Evolutionary conservation across 1,140 invertebrate species (phyloP).

Genomic region (Saxidomus purpurata): DNA sequence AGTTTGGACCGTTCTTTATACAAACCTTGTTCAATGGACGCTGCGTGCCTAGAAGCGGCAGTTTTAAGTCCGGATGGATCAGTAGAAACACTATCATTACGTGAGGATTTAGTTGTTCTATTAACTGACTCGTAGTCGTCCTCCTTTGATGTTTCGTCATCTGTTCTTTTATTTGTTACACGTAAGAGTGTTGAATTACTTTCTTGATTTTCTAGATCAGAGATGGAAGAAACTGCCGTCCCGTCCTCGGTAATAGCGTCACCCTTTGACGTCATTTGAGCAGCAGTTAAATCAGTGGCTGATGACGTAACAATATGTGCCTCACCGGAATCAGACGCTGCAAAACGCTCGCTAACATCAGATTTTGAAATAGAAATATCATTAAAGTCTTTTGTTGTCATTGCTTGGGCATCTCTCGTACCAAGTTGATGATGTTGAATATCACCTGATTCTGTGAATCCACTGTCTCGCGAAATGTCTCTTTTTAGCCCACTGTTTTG

Average conservation of each 20-base stretch:
- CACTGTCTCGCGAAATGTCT: conserved; percentile 51
- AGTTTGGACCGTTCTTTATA: conserved; percentile 35
- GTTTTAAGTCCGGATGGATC: not conserved
- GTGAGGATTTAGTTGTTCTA: conserved; percentile 26
- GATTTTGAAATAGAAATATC: conserved; percentile 47
- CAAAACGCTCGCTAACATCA: conserved; percentile 37
- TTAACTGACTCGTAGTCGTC: conserved; percentile 58
- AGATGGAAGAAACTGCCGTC: conserved; percentile 20
- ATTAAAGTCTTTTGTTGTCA: conserved; percentile 47
- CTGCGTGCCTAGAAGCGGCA: conserved; percentile 45
- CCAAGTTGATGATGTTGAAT: not conserved
- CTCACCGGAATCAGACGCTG: conserved; percentile 23
- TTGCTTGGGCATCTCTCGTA: not conserved
- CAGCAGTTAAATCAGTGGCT: conserved; percentile 34
- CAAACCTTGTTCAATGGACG: conserved; percentile 47
- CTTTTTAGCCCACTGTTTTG: conserved; percentile 13
- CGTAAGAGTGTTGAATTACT: conserved; percentile 24
- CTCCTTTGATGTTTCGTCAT: conserved; percentile 14
- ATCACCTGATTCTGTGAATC: conserved; percentile 40
- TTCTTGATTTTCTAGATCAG: conserved; percentile 49
- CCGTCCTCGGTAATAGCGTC: conserved; percentile 42
- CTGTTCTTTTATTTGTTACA: conserved; percentile 38
- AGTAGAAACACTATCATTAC: conserved; percentile 46
- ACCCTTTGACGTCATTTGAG: conserved; percentile 42
- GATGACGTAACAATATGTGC: conserved; percentile 52